A percentile compares a stretch with the other conserved stretches of the same genome.
These are phyloP conservation scores for Papilio machaon DNA, from an alignment of 1,140 invertebrate species.

Conservation along the genomic window DNA sequence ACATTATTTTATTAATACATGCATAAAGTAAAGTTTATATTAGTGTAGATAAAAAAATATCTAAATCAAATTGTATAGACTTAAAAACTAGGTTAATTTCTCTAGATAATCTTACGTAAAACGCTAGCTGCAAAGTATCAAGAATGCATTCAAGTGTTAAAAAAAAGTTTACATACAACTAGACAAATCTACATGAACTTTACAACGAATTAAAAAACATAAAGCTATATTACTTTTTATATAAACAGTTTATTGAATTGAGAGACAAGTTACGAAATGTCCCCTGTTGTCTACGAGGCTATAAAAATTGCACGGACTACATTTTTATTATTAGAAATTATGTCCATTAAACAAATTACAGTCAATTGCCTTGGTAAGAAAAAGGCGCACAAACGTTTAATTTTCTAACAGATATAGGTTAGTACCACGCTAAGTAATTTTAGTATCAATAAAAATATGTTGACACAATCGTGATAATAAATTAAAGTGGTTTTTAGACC, in stretches of 20 bases:
- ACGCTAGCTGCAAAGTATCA: background rate
- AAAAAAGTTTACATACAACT: background rate
- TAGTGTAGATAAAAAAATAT: too few relatives aligned
- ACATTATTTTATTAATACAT: too few relatives aligned
- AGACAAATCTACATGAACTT: background rate
- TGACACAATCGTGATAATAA: background rate
- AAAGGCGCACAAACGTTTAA: background rate
- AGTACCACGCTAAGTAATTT: background rate
- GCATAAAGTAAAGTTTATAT: too few relatives aligned
- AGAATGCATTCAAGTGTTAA: background rate
- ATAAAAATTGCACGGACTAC: constrained; percentile 14
- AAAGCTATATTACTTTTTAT: background rate
- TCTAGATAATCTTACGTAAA: background rate
- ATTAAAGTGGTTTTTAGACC: background rate
- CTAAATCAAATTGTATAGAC: background rate
- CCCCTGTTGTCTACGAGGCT: background rate
- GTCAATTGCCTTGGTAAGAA: constrained; percentile 13
- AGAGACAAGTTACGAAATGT: constrained; percentile 1
- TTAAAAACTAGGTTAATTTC: background rate
- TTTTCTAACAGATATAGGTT: constrained; percentile 4
- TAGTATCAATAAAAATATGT: background rate
- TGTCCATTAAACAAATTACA: constrained; percentile 6
- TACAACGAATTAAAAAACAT: background rate
- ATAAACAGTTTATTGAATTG: background rate
- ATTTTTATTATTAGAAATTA: constrained; percentile 17